Conservation (phyloP, 1,140 invertebrate species). For the Drosophila hydei region DNA sequence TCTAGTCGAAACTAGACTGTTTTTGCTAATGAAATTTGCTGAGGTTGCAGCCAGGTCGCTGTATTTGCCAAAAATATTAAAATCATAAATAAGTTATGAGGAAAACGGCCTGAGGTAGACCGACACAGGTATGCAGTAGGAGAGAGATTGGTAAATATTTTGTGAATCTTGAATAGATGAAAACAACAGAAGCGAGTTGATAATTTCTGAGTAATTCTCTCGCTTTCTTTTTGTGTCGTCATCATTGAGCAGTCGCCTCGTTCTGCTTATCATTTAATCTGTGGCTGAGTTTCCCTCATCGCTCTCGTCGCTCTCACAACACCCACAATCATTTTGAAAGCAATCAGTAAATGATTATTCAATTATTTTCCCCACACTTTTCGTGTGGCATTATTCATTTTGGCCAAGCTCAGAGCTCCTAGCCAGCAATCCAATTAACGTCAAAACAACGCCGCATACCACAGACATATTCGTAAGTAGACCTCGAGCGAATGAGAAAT, state of each 20-base stretch:
- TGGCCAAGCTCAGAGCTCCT: slow-evolving; percentile 15
- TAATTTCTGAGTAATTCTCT: background rate
- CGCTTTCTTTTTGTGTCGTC: background rate
- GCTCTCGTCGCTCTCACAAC: slow-evolving; percentile 21
- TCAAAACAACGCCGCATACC: slow-evolving; percentile 63
- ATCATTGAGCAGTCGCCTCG: background rate
- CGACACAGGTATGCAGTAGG: background rate
- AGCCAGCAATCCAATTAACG: slow-evolving; percentile 66
- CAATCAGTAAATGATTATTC: slow-evolving; percentile 61
- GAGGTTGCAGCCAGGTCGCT: slow-evolving; percentile 35
- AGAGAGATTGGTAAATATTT: background rate
- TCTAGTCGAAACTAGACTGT: slow-evolving; percentile 45
- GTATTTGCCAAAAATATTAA: slow-evolving; percentile 79
- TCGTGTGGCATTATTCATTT: slow-evolving; percentile 51
- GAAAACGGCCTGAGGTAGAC: slow-evolving; percentile 1
- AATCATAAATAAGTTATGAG: slow-evolving; percentile 69
- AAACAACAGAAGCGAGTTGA: background rate
- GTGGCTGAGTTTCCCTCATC: slow-evolving; percentile 18
- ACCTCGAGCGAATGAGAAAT: slow-evolving; percentile 52
- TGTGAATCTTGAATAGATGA: background rate
- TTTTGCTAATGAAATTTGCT: slow-evolving; percentile 75
- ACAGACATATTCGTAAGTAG: slow-evolving; percentile 25
- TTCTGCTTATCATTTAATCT: slow-evolving; percentile 22
- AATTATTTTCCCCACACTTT: slow-evolving; percentile 50
- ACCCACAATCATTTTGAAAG: slow-evolving; percentile 39